Evolutionary conservation across 2,113 vertebrate species (phyloP), one percentile per base, ranked within the genome.

Genomic region (Corythoichthys intestinalis): DNA sequence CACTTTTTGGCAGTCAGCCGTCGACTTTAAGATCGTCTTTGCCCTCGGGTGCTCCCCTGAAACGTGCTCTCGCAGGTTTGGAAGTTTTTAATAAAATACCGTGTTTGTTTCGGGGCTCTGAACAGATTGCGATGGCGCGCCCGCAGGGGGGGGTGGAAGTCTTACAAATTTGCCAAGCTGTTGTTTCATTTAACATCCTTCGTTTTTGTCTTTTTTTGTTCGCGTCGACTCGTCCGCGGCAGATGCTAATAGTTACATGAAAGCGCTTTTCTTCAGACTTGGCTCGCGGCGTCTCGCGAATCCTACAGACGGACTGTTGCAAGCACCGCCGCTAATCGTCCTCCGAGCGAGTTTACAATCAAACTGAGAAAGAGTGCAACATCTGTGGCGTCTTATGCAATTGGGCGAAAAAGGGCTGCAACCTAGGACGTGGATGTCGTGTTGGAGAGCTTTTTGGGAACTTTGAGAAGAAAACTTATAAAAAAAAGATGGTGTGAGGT

Each of bases 81-180:
- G 48, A 20, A 3, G 66, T 56, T 61, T 76, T 78, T 58, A 67
- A 72, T 74, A 59, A 78, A 70, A 76, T 71, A 17, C 62, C 12
- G 61, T 65, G 66, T 58, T 53, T 49, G 12, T 66, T 48, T 46
- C 34, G 17, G 34, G 56, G 28, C 2, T 8, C 15, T 2, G 66
- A 54, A 53, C 62, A 44, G 58, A 67, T 20, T 0, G 17, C 11
- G 41, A 48, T 28, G 35, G 8, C 28, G 47, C 52, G 60, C 37
- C 49, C 37, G 52, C 39, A 6, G 17, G 50, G 50, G 50, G 34
- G 0, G 41, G 67, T 58, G 39, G 39, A 59, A 12, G 57, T 35
- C n/a, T 28, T n/a, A 17, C 66, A 11, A 37, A 34, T 63, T 49
- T 59, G 34, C 70, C 38, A 48, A 59, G 59, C 62, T 69, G 49